Percentiles rank a stretch among this genome's conserved stretches.
Evolutionary conservation across 2,113 vertebrate genomes (phyloP).

Genomic region (Anarhynchus alexandrinus): DNA sequence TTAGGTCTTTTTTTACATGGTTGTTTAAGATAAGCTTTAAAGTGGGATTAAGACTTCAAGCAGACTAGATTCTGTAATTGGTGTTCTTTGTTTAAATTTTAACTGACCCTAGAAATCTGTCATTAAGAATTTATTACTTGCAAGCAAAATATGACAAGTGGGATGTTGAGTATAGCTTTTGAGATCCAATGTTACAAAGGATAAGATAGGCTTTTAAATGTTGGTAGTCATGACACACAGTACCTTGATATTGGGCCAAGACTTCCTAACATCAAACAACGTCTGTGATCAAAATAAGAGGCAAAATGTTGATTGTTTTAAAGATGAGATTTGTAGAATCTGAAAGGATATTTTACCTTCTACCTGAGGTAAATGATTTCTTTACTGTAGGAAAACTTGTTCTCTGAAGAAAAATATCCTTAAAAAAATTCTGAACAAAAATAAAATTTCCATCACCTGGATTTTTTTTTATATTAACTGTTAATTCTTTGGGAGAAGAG

Average conservation of each 20-base stretch:
- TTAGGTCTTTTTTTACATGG: not conserved
- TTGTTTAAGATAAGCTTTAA: not conserved
- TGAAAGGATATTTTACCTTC: not conserved
- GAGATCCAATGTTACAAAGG: not conserved
- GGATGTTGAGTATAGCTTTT: not conserved
- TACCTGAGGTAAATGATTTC: not conserved
- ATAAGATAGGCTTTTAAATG: not conserved
- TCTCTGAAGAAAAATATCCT: not conserved
- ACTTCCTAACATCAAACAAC: not conserved
- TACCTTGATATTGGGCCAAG: not conserved
- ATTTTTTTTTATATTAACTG: not conserved
- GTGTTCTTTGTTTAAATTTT: not conserved
- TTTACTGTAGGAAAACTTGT: not conserved
- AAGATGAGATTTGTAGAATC: not conserved
- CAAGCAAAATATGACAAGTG: not conserved
- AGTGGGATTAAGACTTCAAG: not conserved
- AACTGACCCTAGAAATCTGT: not conserved
- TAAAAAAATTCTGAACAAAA: not conserved
- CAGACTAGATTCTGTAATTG: not conserved
- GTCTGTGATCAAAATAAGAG: not conserved
- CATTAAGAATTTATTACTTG: not conserved
- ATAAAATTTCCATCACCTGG: not conserved
- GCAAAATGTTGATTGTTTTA: not conserved
- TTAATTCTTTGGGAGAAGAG: not conserved
- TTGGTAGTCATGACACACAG: not conserved